Conservation (phyloP, 92 coral and sea anemone genomes). For the Virgularia gustaviana region DNA sequence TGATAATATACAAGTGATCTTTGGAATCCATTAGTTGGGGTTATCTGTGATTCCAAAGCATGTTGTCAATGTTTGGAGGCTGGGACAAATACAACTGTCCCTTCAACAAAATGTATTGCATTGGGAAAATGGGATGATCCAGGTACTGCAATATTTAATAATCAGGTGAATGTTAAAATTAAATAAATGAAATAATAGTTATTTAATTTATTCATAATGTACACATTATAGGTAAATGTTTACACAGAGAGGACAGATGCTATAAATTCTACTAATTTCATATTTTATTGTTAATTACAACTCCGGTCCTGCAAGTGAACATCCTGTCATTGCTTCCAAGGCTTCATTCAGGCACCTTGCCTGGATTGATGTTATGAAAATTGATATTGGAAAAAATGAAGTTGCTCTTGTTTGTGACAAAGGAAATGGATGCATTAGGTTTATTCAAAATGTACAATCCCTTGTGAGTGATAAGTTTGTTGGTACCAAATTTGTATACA, state of each 20-base stretch:
- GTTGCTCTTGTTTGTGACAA: slow-evolving; percentile 4
- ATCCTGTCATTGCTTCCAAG: slow-evolving; percentile 27
- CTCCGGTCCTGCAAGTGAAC: slow-evolving; percentile 46
- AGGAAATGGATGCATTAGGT: slow-evolving; percentile 27
- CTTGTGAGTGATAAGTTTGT: background rate
- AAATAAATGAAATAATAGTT: too few relatives aligned
- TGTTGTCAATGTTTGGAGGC: too few relatives aligned
- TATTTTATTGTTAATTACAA: slow-evolving; percentile 41
- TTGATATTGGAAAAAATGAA: slow-evolving; percentile 17
- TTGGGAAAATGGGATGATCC: slow-evolving; percentile 64
- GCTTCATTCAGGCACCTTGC: slow-evolving; percentile 49
- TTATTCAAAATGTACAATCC: slow-evolving; percentile 43
- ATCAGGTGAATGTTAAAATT: background rate
- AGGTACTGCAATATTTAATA: slow-evolving; percentile 20
- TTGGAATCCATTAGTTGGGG: too few relatives aligned
- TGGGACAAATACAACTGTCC: too few relatives aligned
- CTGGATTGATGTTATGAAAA: slow-evolving; percentile 37
- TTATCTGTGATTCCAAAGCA: too few relatives aligned
- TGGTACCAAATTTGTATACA: slow-evolving; percentile 12
- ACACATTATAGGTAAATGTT: too few relatives aligned
- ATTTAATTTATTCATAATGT: too few relatives aligned
- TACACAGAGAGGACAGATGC: too few relatives aligned
- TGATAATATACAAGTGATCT: too few relatives aligned
- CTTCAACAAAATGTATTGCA: slow-evolving; percentile 66
- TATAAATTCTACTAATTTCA: background rate